Evolutionary conservation across 2,113 vertebrate species (phyloP).

Genomic region (Megalops atlanticus): DNA sequence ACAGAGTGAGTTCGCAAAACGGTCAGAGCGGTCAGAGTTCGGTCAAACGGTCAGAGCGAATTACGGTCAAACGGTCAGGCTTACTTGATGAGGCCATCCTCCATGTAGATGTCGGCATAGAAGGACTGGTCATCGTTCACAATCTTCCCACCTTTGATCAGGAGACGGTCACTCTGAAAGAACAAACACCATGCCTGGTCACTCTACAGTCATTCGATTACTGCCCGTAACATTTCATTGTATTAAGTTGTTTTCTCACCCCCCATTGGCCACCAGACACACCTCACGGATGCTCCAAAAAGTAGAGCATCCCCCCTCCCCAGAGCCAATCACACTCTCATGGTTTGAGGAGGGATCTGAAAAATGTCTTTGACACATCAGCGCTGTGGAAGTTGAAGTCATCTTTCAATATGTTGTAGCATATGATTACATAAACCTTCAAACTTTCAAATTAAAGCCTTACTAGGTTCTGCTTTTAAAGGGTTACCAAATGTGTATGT

Average conservation of each 20-base stretch:
- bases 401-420: too few species aligned
- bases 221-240: too few species aligned
- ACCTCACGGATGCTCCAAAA: too few species aligned
- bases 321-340: neutral
- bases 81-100: constrained; percentile 98
- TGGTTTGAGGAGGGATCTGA: neutral
- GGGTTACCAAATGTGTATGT: too few species aligned
- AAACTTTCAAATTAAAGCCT: too few species aligned
- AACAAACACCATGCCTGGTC: constrained; percentile 21
- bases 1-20: too few species aligned
- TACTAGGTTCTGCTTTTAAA: too few species aligned
- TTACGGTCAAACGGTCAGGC: constrained; percentile 45
- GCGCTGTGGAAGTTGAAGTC: too few species aligned
- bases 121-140: constrained; percentile 99
- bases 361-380: neutral
- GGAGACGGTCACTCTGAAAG: constrained; percentile 90
- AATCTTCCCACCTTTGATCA: constrained; percentile 98
- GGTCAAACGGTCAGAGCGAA: neutral
- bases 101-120: constrained; percentile 97
- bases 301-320: neutral
- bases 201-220: neutral
- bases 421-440: too few species aligned
- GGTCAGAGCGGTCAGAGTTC: too few species aligned
- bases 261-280: too few species aligned
- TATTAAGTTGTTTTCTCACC: too few species aligned